Percentiles rank a stretch among this genome's conserved stretches.
Conservation (phyloP, 1,140 invertebrate genomes). For the Muscidifurax raptorellus region DNA sequence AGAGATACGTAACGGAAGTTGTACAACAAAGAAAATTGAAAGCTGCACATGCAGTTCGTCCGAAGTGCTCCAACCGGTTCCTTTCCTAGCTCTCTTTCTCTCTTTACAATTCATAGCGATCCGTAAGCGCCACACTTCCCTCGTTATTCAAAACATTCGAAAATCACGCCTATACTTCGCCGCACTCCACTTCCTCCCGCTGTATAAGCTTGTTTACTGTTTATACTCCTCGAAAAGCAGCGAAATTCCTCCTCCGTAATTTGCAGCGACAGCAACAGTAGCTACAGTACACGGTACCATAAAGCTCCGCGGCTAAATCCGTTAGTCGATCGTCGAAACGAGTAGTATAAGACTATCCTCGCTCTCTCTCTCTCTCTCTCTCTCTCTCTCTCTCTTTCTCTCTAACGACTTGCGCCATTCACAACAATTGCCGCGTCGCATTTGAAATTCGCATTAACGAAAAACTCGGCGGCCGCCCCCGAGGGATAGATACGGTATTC, state of each 20-base stretch:
- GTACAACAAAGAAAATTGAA: not conserved
- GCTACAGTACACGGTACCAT: too few species aligned
- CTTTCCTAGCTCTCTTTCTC: too few species aligned
- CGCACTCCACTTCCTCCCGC: not conserved
- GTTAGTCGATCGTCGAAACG: not conserved
- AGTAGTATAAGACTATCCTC: too few species aligned
- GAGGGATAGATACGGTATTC: not conserved
- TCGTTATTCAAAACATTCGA: not conserved
- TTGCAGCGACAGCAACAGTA: not conserved
- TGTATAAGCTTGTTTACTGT: too few species aligned
- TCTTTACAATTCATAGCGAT: not conserved
- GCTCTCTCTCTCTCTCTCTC: too few species aligned
- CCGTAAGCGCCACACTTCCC: not conserved
- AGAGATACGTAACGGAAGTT: too few species aligned
- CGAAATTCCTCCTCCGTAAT: not conserved
- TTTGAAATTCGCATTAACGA: constrained; percentile 35
- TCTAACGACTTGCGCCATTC: constrained; percentile 28
- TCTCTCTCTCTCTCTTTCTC: not conserved
- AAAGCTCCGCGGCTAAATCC: not conserved
- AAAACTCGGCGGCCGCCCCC: not conserved
- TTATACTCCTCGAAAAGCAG: not conserved
- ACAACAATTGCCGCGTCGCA: constrained; percentile 5
- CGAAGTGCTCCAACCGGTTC: not conserved
- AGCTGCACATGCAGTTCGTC: not conserved
- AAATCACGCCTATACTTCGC: not conserved